phyloP scores from a whole-genome alignment of 1,140 invertebrate species.

The Scaptodrosophila lebanonensis region DNA sequence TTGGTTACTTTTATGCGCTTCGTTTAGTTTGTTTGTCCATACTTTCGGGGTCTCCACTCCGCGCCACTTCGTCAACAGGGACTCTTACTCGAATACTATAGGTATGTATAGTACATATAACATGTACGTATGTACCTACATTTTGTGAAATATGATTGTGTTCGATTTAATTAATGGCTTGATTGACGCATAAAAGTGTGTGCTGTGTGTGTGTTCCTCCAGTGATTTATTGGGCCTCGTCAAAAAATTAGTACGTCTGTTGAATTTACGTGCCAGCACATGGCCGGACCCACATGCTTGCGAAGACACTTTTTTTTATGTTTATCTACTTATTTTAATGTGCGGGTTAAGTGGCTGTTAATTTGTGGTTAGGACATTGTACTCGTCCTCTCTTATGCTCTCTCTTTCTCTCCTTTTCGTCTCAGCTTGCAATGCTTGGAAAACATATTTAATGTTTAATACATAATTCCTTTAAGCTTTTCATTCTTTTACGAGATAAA shows the following conservation, averaged over 20 bases:
- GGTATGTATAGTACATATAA: too few relatives aligned
- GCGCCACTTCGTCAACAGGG: slow-evolving; percentile 4
- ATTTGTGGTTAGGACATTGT: slow-evolving; percentile 27
- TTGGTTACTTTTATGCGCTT: slow-evolving; percentile 49
- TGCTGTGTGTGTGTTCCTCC: slow-evolving; percentile 6
- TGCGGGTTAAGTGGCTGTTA: slow-evolving; percentile 14
- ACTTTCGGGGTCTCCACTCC: slow-evolving; percentile 26
- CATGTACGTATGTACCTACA: too few relatives aligned
- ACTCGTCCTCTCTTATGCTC: too few relatives aligned
- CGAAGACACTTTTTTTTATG: slow-evolving; percentile 5
- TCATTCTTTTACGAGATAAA: too few relatives aligned
- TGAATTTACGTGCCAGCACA: slow-evolving; percentile 6
- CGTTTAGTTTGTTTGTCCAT: slow-evolving; percentile 49
- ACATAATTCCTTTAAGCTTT: too few relatives aligned
- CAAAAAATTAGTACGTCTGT: slow-evolving; percentile 28
- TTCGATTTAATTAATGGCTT: slow-evolving; percentile 47
- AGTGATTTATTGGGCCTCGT: slow-evolving; percentile 31
- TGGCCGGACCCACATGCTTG: too few relatives aligned
- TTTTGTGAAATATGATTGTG: slow-evolving; percentile 41
- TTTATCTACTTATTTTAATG: slow-evolving; percentile 8
- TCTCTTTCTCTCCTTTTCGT: too few relatives aligned
- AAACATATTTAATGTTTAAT: too few relatives aligned
- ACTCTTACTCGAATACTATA: too few relatives aligned
- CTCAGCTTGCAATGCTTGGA: too few relatives aligned
- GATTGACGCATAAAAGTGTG: slow-evolving; percentile 33